Evolutionary conservation across 1,140 invertebrate species (phyloP).

Genomic region (Leptopilina clavipes): DNA sequence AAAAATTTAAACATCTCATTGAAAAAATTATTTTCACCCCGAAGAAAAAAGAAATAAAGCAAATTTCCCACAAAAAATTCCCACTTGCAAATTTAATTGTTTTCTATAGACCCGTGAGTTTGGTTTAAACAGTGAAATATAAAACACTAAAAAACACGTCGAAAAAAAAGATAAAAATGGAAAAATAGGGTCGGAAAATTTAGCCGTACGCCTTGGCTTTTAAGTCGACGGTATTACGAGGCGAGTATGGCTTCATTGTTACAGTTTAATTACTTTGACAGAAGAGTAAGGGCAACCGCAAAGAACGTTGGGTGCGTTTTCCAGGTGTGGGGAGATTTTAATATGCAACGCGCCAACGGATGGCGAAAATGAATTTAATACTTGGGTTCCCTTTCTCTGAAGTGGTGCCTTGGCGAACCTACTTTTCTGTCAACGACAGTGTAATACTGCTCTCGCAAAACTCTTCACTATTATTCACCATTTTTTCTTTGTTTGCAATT

Average conservation of each 20-base stretch:
- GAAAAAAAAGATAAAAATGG: background rate
- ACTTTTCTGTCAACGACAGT: constrained; percentile 23
- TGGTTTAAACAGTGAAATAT: too few species aligned
- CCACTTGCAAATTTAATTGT: too few species aligned
- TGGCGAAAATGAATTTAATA: constrained; percentile 50
- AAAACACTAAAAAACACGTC: too few species aligned
- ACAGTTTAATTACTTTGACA: constrained; percentile 51
- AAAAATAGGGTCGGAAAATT: background rate
- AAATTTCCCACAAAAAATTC: too few species aligned
- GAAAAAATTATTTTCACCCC: too few species aligned
- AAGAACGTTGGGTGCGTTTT: constrained; percentile 34
- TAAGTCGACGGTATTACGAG: constrained; percentile 17
- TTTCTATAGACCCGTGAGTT: too few species aligned
- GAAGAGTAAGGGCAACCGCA: constrained; percentile 44
- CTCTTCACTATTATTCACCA: too few species aligned
- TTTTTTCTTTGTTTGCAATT: too few species aligned
- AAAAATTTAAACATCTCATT: too few species aligned
- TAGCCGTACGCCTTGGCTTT: background rate
- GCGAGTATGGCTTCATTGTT: constrained; percentile 38
- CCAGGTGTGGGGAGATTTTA: constrained; percentile 44
- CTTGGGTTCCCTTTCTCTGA: constrained; percentile 43
- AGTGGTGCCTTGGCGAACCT: background rate
- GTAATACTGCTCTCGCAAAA: background rate
- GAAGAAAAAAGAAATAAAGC: too few species aligned
- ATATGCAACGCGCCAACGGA: constrained; percentile 45